phyloP scores from a whole-genome alignment of 2,888 invertebrate species.

The Hydropsyche betteni region DNA sequence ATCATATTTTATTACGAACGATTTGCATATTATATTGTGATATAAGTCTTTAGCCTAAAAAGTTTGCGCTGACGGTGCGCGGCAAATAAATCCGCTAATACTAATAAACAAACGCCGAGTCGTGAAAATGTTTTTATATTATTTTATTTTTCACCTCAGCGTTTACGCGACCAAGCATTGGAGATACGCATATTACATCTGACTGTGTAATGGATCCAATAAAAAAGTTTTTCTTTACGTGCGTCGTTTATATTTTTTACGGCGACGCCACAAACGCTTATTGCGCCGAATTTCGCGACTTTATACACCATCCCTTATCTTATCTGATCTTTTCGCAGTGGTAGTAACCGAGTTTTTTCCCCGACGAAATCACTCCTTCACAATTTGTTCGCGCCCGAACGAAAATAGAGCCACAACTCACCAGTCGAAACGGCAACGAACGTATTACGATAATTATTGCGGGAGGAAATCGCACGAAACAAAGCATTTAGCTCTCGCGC shows the following conservation, averaged over 20 bases:
- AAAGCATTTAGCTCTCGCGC: slow-evolving; percentile 3
- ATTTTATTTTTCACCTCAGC: slow-evolving; percentile 12
- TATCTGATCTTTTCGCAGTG: slow-evolving; percentile 16
- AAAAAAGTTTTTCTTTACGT: slow-evolving; percentile 26
- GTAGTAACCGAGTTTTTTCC: slow-evolving; percentile 14
- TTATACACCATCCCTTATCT: slow-evolving; percentile 31
- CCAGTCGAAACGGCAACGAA: neutral
- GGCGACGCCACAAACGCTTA: slow-evolving; percentile 32
- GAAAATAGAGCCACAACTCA: slow-evolving; percentile 1
- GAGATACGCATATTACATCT: neutral
- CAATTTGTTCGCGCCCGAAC: neutral
- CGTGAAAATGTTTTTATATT: neutral
- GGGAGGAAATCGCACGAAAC: neutral
- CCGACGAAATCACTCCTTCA: neutral
- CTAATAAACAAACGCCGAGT: slow-evolving; percentile 15
- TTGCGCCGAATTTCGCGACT: slow-evolving; percentile 22
- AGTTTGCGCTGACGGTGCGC: slow-evolving; percentile 3
- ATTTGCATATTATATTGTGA: slow-evolving; percentile 16
- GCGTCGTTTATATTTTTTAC: slow-evolving; percentile 26
- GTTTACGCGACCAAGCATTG: neutral
- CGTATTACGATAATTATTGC: neutral
- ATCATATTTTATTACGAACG: slow-evolving; percentile 21
- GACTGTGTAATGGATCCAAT: slow-evolving; percentile 17
- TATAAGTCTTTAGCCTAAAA: neutral
- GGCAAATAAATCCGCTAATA: slow-evolving; percentile 22